phyloP scores from a whole-genome alignment of 2,888 invertebrate species.

The Petrolisthes cinctipes region DNA sequence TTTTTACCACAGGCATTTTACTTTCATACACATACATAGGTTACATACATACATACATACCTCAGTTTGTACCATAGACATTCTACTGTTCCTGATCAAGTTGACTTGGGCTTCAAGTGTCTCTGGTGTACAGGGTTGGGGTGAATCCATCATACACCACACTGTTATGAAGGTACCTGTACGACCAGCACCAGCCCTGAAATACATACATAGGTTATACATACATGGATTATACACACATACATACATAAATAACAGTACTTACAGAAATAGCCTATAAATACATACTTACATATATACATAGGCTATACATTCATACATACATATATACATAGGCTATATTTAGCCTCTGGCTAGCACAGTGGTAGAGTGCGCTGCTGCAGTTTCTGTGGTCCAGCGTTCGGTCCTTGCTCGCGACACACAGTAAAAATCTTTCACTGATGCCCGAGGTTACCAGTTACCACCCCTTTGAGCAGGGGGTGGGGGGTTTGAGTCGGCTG shows the following conservation, averaged over 20 bases:
- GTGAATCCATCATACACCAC: conserved; percentile 9
- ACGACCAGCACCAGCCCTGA: conserved; percentile 24
- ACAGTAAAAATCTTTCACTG: no score
- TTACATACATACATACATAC: background rate
- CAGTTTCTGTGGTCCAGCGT: no score
- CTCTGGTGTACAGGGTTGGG: background rate
- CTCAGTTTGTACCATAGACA: conserved; percentile 15
- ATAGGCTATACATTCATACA: background rate
- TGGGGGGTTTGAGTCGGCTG: no score
- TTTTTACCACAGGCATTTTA: background rate
- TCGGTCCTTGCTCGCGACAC: no score
- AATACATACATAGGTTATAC: background rate
- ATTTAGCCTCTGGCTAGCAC: no score
- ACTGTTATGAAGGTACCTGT: conserved; percentile 17
- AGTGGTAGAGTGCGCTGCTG: no score
- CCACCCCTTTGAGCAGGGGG: no score
- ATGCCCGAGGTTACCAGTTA: no score
- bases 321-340: no score
- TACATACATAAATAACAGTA: background rate
- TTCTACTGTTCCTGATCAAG: background rate
- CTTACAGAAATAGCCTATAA: no score
- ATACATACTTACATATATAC: background rate
- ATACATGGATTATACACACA: background rate
- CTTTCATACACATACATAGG: background rate
- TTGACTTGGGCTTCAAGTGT: background rate